Percentiles rank a stretch among this genome's conserved stretches.
Evolutionary conservation across 2,113 vertebrate genomes (phyloP).

Genomic region (Ammodytes marinus): DNA sequence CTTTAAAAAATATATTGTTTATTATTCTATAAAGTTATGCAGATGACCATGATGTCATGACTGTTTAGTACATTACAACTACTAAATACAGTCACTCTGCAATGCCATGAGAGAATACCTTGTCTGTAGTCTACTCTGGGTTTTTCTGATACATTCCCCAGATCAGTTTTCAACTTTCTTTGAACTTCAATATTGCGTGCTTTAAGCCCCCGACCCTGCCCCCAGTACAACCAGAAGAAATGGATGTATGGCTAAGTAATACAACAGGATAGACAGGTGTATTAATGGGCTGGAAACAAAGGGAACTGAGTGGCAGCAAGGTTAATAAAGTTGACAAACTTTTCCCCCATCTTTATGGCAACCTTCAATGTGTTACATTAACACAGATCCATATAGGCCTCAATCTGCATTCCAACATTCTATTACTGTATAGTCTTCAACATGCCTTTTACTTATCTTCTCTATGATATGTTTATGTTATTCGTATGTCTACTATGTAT

Average conservation of each 20-base stretch:
- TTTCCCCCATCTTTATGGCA: conserved; percentile 5
- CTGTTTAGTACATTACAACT: neutral
- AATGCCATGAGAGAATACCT: neutral
- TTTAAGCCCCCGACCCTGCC: neutral
- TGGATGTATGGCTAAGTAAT: neutral
- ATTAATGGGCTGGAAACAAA: neutral
- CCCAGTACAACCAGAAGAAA: neutral
- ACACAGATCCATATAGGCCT: too few relatives aligned
- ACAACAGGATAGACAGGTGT: neutral
- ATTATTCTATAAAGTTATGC: too few relatives aligned
- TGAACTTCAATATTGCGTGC: conserved; percentile 15
- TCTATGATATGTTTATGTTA: too few relatives aligned
- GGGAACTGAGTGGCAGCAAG: neutral
- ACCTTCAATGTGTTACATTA: neutral
- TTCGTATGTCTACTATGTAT: too few relatives aligned
- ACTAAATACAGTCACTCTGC: neutral
- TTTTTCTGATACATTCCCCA: conserved; percentile 33
- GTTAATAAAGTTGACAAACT: neutral
- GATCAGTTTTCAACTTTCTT: conserved; percentile 44
- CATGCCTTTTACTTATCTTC: too few relatives aligned
- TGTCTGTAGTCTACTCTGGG: conserved; percentile 16
- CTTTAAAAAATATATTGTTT: neutral
- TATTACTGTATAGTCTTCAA: too few relatives aligned
- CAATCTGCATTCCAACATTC: too few relatives aligned
- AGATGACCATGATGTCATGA: neutral